phyloP scores from a whole-genome alignment of 2,797 vertebrate species.

The Fundulus diaphanus region DNA sequence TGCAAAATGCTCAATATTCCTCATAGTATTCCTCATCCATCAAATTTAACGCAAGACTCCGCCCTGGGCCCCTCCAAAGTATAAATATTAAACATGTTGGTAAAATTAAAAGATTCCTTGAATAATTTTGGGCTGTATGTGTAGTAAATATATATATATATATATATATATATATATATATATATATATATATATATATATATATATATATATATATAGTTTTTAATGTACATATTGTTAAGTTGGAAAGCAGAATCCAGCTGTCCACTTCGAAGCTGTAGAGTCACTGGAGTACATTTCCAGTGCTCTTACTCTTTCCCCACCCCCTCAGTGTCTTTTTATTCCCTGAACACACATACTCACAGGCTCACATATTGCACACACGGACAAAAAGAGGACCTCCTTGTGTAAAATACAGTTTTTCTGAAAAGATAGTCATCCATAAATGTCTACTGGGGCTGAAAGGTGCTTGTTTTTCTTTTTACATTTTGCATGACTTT shows the following conservation, averaged over 20 bases:
- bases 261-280: conserved; percentile 1
- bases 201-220: background rate
- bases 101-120: background rate
- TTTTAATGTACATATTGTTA: background rate
- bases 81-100: background rate
- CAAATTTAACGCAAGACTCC: background rate
- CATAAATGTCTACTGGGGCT: conserved; percentile 17
- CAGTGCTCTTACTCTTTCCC: conserved; percentile 1
- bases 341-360: conserved; percentile 25
- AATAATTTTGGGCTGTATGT: no score
- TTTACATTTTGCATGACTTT: background rate
- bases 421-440: conserved; percentile 33
- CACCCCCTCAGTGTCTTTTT: conserved; percentile 25
- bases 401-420: conserved; percentile 16
- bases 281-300: conserved; percentile 32
- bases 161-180: no score
- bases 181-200: no score
- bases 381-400: conserved; percentile 4
- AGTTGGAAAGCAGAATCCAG: conserved; percentile 4
- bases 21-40: no score
- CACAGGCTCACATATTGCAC: background rate
- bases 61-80: background rate
- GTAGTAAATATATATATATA: background rate
- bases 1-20: no score
- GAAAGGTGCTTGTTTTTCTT: background rate